Percentiles rank a stretch among this genome's conserved stretches.
Conservation (phyloP, 2,113 vertebrate genomes). For the chimpanzee (Pan troglodytes) region NHGRI_mPanTro3-v2.1_pri NC_072409.2:67486001-67486500, state of each 20-base stretch:
- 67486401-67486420: background rate
- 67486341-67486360: background rate
- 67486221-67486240: rapidly evolving
- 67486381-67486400: background rate
- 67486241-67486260: background rate
- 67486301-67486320: background rate
- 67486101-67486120: background rate
- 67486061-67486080: background rate
- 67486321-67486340: background rate
- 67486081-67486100: background rate
- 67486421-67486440: background rate
- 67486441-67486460: background rate
- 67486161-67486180: background rate
- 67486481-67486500: background rate
- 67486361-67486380: rapidly evolving
- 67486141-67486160: background rate
- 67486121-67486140: background rate
- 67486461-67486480: background rate
- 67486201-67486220: background rate
- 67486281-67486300: background rate
- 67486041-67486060: background rate
- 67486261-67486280: background rate
- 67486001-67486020: background rate
- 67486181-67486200: background rate
- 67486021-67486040: background rate